These are phyloP conservation scores for Stegana nigrithorax DNA, from an alignment of 2,888 invertebrate species.

Conservation along the genomic window DNA sequence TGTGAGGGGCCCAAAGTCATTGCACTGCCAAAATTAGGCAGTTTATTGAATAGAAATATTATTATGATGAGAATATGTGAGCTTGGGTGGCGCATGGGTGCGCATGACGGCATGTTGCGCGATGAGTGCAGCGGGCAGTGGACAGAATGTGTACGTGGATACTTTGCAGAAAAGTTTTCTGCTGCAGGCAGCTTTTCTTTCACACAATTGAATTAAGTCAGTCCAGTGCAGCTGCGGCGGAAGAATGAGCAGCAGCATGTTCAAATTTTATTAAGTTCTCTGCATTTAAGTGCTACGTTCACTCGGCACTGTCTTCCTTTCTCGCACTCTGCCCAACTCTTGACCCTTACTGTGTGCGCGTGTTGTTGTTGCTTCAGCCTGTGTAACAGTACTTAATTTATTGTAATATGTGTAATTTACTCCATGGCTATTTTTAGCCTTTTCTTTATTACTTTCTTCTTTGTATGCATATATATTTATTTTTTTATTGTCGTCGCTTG, in stretches of 20 bases:
- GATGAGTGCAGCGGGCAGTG: neutral
- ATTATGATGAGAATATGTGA: too few relatives aligned
- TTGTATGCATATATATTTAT: too few relatives aligned
- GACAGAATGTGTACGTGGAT: too few relatives aligned
- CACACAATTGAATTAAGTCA: constrained; percentile 27
- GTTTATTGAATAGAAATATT: constrained; percentile 8
- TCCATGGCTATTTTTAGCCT: constrained; percentile 48
- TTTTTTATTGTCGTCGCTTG: constrained; percentile 26
- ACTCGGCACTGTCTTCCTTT: neutral
- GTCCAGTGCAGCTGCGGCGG: neutral
- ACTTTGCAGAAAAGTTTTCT: constrained; percentile 26
- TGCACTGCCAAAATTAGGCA: constrained; percentile 6
- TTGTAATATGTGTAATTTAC: constrained; percentile 36
- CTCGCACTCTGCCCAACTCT: constrained; percentile 15
- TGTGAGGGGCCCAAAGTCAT: neutral
- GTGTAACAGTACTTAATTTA: constrained; percentile 1
- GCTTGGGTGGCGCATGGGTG: too few relatives aligned
- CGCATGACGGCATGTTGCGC: neutral
- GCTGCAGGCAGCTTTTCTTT: constrained; percentile 3
- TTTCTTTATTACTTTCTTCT: too few relatives aligned
- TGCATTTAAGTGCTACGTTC: neutral
- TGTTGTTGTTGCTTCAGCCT: neutral
- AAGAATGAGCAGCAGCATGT: constrained; percentile 4
- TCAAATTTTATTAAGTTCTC: constrained; percentile 29
- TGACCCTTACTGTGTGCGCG: constrained; percentile 26